Percentiles rank a stretch among this genome's conserved stretches.
Conservation (phyloP, 2,888 invertebrate genomes). For the Lathronympha strigana region DNA sequence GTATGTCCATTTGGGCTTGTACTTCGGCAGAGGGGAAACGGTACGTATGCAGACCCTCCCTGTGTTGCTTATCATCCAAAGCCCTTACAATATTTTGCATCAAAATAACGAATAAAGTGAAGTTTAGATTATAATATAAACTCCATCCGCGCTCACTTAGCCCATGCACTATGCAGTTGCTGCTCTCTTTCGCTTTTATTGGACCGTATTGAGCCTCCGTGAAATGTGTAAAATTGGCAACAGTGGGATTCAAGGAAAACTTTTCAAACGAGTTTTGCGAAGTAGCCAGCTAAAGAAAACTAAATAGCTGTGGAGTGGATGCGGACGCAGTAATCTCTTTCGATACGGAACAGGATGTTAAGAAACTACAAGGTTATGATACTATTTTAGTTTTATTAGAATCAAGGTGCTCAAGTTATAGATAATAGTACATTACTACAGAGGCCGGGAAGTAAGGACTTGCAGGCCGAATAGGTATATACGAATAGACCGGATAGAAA, state of each 20-base stretch:
- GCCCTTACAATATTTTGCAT: too few species aligned
- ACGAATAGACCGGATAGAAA: too few species aligned
- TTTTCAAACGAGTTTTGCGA: conserved; percentile 62
- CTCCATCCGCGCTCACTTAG: conserved; percentile 32
- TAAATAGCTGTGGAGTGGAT: conserved; percentile 52
- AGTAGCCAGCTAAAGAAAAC: conserved; percentile 58
- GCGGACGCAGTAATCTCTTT: conserved; percentile 42
- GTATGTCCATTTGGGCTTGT: too few species aligned
- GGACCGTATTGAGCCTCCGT: conserved; percentile 65
- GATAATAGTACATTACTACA: too few species aligned
- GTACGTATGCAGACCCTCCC: too few species aligned
- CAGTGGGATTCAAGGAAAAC: conserved; percentile 62
- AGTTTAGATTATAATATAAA: background rate
- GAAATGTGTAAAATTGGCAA: conserved; percentile 71
- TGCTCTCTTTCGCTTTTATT: conserved; percentile 61
- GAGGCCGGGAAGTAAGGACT: too few species aligned
- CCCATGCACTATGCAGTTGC: conserved; percentile 44
- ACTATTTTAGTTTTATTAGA: conserved; percentile 38
- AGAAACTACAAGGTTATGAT: conserved; percentile 48
- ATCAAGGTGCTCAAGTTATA: background rate
- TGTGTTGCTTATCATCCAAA: too few species aligned
- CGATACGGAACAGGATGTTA: conserved; percentile 22
- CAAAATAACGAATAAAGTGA: too few species aligned
- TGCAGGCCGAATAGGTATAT: too few species aligned
- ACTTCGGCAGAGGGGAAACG: too few species aligned